Evolutionary conservation across 2,888 invertebrate species (phyloP).

Genomic region (Drosophila hamatofila): DNA sequence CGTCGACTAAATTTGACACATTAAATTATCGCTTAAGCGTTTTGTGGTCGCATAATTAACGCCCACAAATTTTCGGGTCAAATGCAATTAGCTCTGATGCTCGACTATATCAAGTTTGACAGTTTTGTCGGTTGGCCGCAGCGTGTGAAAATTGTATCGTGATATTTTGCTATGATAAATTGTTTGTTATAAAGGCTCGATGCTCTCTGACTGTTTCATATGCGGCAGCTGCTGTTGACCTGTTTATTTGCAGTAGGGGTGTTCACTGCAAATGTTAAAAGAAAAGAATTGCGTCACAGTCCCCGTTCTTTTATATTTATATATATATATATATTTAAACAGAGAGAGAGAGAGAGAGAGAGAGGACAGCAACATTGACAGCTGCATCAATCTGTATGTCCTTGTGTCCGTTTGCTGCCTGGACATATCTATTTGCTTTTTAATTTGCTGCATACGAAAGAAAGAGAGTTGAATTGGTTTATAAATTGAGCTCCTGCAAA

Average conservation of each 20-base stretch:
- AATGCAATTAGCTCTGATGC: conserved; percentile 39
- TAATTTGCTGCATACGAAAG: background rate
- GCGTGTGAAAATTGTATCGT: conserved; percentile 60
- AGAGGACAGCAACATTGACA: background rate
- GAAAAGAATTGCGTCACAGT: background rate
- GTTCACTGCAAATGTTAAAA: background rate
- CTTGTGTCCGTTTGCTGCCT: no score
- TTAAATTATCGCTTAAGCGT: conserved; percentile 30
- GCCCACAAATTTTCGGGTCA: conserved; percentile 37
- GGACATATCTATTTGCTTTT: conserved; percentile 2
- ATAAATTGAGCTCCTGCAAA: background rate
- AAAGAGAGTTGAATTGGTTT: background rate
- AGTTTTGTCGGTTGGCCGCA: conserved; percentile 63
- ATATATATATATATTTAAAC: background rate
- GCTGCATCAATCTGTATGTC: background rate
- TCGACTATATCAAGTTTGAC: conserved; percentile 54
- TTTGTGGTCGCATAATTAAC: conserved; percentile 62
- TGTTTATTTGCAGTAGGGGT: conserved; percentile 50
- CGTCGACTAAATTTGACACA: conserved; percentile 27
- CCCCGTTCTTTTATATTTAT: background rate
- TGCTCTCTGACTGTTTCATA: background rate
- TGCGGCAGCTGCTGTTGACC: conserved; percentile 22
- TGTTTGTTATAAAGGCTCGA: conserved; percentile 33
- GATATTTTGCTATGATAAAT: conserved; percentile 58
- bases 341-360: no score